Evolutionary conservation across 2,888 invertebrate species (phyloP).

Genomic region (Parapristionchus giblindavisi): DNA sequence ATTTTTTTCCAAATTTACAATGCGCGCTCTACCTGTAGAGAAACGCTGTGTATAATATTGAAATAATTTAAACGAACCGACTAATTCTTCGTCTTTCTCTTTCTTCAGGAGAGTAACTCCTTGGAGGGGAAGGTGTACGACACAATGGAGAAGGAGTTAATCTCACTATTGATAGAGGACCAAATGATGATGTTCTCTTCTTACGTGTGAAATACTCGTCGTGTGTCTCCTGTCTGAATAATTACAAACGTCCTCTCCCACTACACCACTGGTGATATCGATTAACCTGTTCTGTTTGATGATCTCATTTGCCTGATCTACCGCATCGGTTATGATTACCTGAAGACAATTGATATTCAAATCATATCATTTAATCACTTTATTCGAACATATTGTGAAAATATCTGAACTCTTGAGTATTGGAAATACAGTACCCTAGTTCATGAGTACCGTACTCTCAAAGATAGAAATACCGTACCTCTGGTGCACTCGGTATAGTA

Average conservation of each 20-base stretch:
- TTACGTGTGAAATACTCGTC: slow-evolving; percentile 40
- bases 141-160: slow-evolving; percentile 57
- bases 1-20: not conserved
- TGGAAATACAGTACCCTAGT: no score
- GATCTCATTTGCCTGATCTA: slow-evolving; percentile 30
- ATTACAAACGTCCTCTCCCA: not conserved
- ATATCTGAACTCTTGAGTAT: no score
- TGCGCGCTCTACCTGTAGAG: not conserved
- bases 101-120: slow-evolving; percentile 33
- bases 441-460: no score
- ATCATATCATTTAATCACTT: not conserved
- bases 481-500: slow-evolving; percentile 3
- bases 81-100: slow-evolving; percentile 16
- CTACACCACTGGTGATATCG: not conserved
- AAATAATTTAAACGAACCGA: not conserved
- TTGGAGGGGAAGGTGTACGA: slow-evolving; percentile 33
- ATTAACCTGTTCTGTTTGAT: slow-evolving; percentile 29
- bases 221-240: slow-evolving; percentile 33
- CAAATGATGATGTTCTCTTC: slow-evolving; percentile 59
- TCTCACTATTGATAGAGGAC: slow-evolving; percentile 58
- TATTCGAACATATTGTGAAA: no score
- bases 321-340: slow-evolving; percentile 33
- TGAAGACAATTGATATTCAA: not conserved
- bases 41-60: not conserved
- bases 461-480: no score